phyloP scores from a whole-genome alignment of 2,797 vertebrate species.

The Synanceia verrucosa region DNA sequence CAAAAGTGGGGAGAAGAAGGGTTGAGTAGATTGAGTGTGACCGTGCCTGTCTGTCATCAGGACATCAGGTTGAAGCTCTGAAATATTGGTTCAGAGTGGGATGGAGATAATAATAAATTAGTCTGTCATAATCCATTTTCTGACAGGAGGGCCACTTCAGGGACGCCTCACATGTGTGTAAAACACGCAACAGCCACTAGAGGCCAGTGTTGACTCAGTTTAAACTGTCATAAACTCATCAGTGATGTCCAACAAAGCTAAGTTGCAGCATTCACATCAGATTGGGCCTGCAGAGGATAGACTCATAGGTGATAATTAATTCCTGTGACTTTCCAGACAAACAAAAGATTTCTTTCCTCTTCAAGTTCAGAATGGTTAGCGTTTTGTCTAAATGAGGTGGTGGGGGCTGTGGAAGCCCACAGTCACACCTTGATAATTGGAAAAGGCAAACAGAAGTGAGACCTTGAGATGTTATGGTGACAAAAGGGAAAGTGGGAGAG shows the following conservation, averaged over 20 bases:
- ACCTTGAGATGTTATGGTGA: slow-evolving; percentile 60
- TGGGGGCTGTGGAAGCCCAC: slow-evolving; percentile 11
- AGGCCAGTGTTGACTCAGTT: slow-evolving; percentile 72
- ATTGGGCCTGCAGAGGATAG: slow-evolving; percentile 21
- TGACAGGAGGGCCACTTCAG: slow-evolving; percentile 20
- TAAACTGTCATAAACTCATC: slow-evolving; percentile 19
- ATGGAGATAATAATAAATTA: slow-evolving; percentile 72
- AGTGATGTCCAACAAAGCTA: slow-evolving; percentile 28
- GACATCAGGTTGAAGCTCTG: slow-evolving; percentile 50
- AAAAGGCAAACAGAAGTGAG: slow-evolving; percentile 78
- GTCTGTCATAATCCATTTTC: slow-evolving; percentile 76
- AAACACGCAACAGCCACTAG: slow-evolving; percentile 51
- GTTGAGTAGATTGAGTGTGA: slow-evolving; percentile 57
- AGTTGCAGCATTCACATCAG: slow-evolving; percentile 33
- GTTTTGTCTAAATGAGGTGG: slow-evolving; percentile 22
- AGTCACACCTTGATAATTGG: slow-evolving; percentile 83
- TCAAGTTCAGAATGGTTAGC: slow-evolving; percentile 43
- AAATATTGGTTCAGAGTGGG: slow-evolving; percentile 50
- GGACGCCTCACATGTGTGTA: neutral
- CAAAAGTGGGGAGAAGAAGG: slow-evolving; percentile 35
- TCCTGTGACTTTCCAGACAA: slow-evolving; percentile 39
- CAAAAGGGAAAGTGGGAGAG: neutral
- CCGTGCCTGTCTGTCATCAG: slow-evolving; percentile 38
- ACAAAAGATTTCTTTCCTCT: slow-evolving; percentile 37
- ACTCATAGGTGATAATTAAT: slow-evolving; percentile 70